Evolutionary conservation across 2,113 vertebrate genomes (phyloP), one percentile per base, ranked within the genome.

Genomic region (Ornithorhynchus anatinus): DNA sequence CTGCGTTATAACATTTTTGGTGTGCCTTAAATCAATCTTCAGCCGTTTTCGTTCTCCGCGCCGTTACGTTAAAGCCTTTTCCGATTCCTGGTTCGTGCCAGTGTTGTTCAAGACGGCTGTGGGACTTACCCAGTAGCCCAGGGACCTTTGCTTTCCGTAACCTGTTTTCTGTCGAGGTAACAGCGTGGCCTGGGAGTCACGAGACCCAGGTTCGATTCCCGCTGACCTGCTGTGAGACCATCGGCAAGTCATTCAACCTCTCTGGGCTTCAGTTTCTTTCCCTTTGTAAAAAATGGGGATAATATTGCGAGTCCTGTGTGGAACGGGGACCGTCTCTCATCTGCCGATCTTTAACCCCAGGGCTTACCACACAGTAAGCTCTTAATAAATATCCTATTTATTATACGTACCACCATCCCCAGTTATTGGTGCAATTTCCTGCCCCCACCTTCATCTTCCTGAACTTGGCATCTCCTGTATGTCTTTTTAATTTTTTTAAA

Each of bases 261-360:
- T 65, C 6, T 29, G 22, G 7, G 22, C 62, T 25, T 72, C 75
- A 61, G 62, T 50, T 75, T 80, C 22, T 50, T 75, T 80, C 22
- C n/a, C 77, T 4, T 32, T 25, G 3, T 37, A 42, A 59, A 56
- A 54, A 71, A n/a, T 59, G 31, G 23, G n/a, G 3, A 38, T 33
- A 7, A 23, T 39, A 14, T 63, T n/a, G n/a, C n/a, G 62, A 69
- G 16, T 67, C 64, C 9, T 5, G 36, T 59, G 47, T 12, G 32
- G 10, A 42, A 40, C 8, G 27, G 43, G 47, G 3, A 57, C 25
- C 32, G 27, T 20, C 59, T 35, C 62, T n/a, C 14, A 36, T 69
- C 52, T 50, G 15, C 64, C 44, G 43, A 54, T 54, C 8, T 37
- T 58, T 8, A 52, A 7, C 54, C 47, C 66, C 31, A 48, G 2